Conservation (phyloP, 1,140 invertebrate genomes). For the Potamilus streckersoni region DNA sequence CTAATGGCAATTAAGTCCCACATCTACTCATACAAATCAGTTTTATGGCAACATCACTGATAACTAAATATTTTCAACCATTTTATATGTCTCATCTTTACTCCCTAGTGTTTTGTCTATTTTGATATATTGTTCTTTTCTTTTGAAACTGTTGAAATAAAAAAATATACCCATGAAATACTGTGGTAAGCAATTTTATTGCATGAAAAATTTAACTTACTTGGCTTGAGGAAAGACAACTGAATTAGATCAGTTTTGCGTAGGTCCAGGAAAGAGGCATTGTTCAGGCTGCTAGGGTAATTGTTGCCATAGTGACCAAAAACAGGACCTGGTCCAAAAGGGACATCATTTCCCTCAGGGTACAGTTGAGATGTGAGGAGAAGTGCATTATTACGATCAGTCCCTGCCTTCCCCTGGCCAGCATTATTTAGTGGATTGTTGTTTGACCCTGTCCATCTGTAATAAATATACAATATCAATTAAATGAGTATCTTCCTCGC, state of each 20-base stretch:
- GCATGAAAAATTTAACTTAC: constrained; percentile 32
- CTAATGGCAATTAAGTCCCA: too few species aligned
- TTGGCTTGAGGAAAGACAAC: constrained; percentile 55
- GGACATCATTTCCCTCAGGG: constrained; percentile 47
- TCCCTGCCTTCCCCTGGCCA: constrained; percentile 63
- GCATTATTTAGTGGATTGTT: constrained; percentile 63
- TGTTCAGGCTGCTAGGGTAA: constrained; percentile 52
- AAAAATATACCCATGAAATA: neutral
- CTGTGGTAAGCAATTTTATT: neutral
- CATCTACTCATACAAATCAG: too few species aligned
- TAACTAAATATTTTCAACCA: too few species aligned
- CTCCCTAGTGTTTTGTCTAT: too few species aligned
- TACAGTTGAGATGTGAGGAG: constrained; percentile 53
- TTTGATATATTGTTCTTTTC: too few species aligned
- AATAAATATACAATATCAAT: neutral
- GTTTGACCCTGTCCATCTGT: constrained; percentile 66
- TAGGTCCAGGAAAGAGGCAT: constrained; percentile 54
- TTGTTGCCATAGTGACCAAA: constrained; percentile 62
- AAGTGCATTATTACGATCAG: constrained; percentile 64
- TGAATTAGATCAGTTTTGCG: constrained; percentile 40
- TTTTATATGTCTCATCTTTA: too few species aligned
- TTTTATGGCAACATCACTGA: too few species aligned
- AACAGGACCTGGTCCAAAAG: constrained; percentile 35
- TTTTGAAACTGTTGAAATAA: neutral
- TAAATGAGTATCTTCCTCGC: too few species aligned